Conservation (phyloP, 2,888 invertebrate genomes). For the Ernsta delagoae region DNA sequence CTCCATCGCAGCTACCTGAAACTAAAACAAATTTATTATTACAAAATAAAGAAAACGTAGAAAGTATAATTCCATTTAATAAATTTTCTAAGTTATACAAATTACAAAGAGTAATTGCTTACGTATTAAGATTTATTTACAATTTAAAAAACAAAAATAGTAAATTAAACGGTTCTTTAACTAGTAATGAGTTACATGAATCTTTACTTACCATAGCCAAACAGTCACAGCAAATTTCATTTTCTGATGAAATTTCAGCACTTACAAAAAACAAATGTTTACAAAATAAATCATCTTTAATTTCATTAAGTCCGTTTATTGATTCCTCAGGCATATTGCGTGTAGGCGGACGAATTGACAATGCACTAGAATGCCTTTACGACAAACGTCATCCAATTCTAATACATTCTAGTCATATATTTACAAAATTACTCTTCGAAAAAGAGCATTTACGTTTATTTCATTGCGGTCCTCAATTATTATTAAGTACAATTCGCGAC, state of each 20-base stretch:
- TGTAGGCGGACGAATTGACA: slow-evolving; percentile 13
- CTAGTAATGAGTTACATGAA: slow-evolving; percentile 25
- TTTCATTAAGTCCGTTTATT: not conserved
- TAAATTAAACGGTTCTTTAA: slow-evolving; percentile 15
- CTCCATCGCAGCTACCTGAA: not conserved
- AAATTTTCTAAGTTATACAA: slow-evolving; percentile 14
- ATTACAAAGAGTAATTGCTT: slow-evolving; percentile 29
- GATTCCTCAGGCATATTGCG: not conserved
- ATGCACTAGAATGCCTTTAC: not conserved
- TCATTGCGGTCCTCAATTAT: slow-evolving; percentile 10
- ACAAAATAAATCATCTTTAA: slow-evolving; percentile 2
- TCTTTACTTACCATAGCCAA: slow-evolving; percentile 23
- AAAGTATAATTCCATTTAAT: slow-evolving; percentile 1
- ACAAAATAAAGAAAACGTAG: not conserved
- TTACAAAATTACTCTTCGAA: slow-evolving; percentile 9
- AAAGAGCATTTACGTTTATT: not conserved
- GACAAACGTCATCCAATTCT: slow-evolving; percentile 13
- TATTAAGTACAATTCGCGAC: slow-evolving; percentile 32
- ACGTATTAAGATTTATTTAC: slow-evolving; percentile 25
- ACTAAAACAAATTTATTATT: not conserved
- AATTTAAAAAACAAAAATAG: slow-evolving; percentile 24
- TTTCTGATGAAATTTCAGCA: slow-evolving; percentile 21
- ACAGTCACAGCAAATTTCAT: slow-evolving; percentile 18
- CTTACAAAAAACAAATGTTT: slow-evolving; percentile 2
- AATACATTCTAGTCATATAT: not conserved